Conservation (phyloP, 2,888 invertebrate genomes). For the Scotopteryx bipunctaria region DNA sequence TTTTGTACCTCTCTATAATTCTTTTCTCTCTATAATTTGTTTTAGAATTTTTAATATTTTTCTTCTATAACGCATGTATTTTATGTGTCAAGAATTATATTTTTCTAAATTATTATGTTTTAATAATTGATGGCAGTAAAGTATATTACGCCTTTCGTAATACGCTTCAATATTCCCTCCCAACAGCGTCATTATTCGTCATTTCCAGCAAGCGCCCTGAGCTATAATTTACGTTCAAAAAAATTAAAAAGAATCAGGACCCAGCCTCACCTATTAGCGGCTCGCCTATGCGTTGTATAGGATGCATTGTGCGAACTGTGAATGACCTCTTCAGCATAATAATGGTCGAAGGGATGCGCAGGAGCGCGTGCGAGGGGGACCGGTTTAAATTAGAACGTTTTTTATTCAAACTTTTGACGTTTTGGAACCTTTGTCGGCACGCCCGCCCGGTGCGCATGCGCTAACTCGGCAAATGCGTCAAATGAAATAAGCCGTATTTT, state of each 20-base stretch:
- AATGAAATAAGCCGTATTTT: slow-evolving; percentile 81
- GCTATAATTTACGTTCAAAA: slow-evolving; percentile 33
- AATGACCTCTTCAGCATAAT: slow-evolving; percentile 83
- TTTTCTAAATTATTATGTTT: no score
- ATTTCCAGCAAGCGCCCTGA: slow-evolving; percentile 31
- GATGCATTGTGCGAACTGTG: slow-evolving; percentile 76
- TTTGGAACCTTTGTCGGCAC: slow-evolving; percentile 75
- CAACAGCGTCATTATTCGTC: slow-evolving; percentile 32
- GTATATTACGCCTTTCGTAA: slow-evolving; percentile 3
- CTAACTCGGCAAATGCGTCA: slow-evolving; percentile 82
- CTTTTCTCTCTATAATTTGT: no score
- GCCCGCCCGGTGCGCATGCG: slow-evolving; percentile 77
- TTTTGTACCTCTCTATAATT: no score
- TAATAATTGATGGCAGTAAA: slow-evolving; percentile 4
- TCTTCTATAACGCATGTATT: no score
- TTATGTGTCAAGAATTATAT: no score
- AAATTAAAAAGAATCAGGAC: slow-evolving; percentile 50
- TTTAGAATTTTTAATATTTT: no score
- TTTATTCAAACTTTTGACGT: slow-evolving; percentile 67
- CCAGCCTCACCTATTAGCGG: slow-evolving; percentile 66
- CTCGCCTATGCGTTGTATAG: slow-evolving; percentile 56
- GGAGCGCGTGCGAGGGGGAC: slow-evolving; percentile 79
- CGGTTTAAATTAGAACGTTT: slow-evolving; percentile 84
- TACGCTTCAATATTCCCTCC: slow-evolving; percentile 17
- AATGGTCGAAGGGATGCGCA: slow-evolving; percentile 80